Base-by-base conservation (phyloP, 2,113 vertebrate species). In the Python bivittatus region DNA sequence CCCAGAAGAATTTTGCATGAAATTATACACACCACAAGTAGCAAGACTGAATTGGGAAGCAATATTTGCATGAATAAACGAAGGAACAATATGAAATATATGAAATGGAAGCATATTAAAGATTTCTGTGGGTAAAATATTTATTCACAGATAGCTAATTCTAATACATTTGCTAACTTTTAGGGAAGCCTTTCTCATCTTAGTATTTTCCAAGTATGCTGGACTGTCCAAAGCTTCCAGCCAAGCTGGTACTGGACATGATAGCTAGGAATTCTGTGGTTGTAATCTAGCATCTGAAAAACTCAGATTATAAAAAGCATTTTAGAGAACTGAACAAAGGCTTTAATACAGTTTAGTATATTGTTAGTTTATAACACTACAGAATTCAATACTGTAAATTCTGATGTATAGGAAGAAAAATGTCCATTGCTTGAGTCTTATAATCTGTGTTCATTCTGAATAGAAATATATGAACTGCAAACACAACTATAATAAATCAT, bases 1-100 rank as follows among this genome's bases (percentile, higher is more conserved):
- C 84, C 57, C 84, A 86, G 12, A 87, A 42, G 29, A 93, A 93
- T 90, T 93, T 90, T 72, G 87, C 54, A 60, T 88, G 29, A 53
- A 90, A 88, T 90, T 90, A 88, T 93, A 64, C 64, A 90, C 54
- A 90, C 57, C 89, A 22, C 60, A 93, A 93, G 83, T 90, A 57
- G 53, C 23, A 90, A 79, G 38, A 29, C 42, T 88, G 25, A 87
- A 84, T 6, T 90, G 42, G 84, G 72, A 93, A 56, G 85, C 52
- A 58, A 42, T 84, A 91, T 44, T 84, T 91, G 42, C 44, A 61
- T 10, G 42, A 56, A 27, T 60, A 88, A 60, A 33, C 22, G 29
- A 87, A 84, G 54, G 42, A 93, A 25, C 23, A 88, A 88, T 60
- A 88, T n/a, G 57, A 54, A 52, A 61, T 29, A 54, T 38, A 6